Evolutionary conservation across 2,113 vertebrate species (phyloP).

Genomic region (Pristiophorus japonicus): DNA sequence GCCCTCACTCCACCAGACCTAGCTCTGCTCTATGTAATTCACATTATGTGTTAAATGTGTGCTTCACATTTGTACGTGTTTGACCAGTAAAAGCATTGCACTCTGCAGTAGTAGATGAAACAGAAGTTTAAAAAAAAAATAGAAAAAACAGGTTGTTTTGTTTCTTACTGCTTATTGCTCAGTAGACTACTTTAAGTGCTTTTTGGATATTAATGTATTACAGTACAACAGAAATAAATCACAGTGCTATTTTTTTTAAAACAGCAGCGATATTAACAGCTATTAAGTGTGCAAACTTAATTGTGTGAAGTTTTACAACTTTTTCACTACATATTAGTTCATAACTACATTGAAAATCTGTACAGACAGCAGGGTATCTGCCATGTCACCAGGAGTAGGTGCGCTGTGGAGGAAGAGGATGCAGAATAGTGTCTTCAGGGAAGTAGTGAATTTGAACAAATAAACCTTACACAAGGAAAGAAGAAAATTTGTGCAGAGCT

Average conservation of each 20-base stretch:
- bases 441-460: not conserved
- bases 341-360: not conserved
- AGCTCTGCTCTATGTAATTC: not conserved
- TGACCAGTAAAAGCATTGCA: not conserved
- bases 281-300: not conserved
- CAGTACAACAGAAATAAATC: not conserved
- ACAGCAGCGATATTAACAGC: not conserved
- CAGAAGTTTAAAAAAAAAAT: not conserved
- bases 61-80: not conserved
- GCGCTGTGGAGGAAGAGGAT: not conserved
- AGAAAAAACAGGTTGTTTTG: not conserved
- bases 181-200: not conserved
- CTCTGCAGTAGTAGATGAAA: not conserved
- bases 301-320: not conserved
- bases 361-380: not conserved
- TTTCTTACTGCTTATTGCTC: not conserved
- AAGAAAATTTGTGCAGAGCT: not conserved
- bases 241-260: not conserved
- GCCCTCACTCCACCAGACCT: not conserved
- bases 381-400: not conserved
- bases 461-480: not conserved
- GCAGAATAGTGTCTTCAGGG: not conserved
- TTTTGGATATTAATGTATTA: not conserved
- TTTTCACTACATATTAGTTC: too few relatives aligned
- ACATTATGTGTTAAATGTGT: not conserved